A percentile compares a stretch with the other conserved stretches of the same genome.
These are phyloP conservation scores for Acanthis flammea DNA, from an alignment of 2,797 vertebrate species.

Conservation along the genomic window DNA sequence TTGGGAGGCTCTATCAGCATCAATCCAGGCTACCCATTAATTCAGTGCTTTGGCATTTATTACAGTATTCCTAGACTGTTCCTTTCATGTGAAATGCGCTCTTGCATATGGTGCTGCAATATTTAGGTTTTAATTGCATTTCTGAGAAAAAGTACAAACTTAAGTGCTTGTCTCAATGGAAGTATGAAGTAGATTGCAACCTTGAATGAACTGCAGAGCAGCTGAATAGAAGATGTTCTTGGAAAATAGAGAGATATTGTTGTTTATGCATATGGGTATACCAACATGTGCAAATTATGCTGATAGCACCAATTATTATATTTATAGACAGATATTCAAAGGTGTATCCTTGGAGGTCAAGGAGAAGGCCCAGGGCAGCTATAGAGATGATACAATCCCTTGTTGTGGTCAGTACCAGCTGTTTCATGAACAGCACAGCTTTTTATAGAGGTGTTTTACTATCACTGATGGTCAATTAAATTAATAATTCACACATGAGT, in stretches of 20 bases:
- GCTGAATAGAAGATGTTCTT: neutral
- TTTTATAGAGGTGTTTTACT: neutral
- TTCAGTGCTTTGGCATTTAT: neutral
- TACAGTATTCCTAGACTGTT: neutral
- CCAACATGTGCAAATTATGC: neutral
- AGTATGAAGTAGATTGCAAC: slow-evolving; percentile 1
- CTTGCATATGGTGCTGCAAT: neutral
- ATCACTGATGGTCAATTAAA: neutral
- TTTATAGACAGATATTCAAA: neutral
- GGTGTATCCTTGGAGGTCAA: neutral
- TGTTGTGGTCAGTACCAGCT: neutral
- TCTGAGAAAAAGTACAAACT: neutral
- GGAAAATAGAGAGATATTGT: neutral
- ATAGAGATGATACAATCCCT: rapidly evolving
- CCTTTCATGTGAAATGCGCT: neutral
- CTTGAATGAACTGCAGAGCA: neutral
- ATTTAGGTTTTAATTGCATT: slow-evolving; percentile 2
- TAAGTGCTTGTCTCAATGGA: neutral
- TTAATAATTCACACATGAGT: neutral
- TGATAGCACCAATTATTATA: neutral
- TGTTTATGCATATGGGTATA: neutral
- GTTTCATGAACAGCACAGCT: neutral
- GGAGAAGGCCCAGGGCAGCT: neutral
- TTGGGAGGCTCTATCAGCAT: neutral
- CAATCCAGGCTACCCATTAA: neutral